Conservation (phyloP, 2,888 invertebrate genomes). For the Homarus gammarus region DNA sequence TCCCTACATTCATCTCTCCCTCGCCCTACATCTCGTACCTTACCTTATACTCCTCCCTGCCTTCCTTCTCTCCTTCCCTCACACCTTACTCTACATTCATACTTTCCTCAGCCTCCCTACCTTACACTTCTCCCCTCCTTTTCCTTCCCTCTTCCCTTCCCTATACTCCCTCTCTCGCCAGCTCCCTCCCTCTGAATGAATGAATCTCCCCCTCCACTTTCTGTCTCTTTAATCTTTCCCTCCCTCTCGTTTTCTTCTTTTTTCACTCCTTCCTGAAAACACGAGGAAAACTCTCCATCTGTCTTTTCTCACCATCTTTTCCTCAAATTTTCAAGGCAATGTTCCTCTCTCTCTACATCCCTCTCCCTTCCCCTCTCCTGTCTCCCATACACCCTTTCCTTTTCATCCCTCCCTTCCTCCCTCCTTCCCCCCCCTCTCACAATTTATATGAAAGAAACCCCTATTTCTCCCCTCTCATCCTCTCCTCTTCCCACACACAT, state of each 20-base stretch:
- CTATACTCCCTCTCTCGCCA: neutral
- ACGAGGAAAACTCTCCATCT: no score
- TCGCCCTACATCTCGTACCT: neutral
- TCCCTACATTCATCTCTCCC: neutral
- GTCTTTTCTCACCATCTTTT: no score
- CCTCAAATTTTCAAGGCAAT: no score
- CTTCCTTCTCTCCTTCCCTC: neutral
- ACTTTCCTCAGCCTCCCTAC: neutral
- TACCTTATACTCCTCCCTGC: neutral
- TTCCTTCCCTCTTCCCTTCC: neutral
- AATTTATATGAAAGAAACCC: no score
- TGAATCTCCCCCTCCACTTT: no score
- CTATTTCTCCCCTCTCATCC: neutral
- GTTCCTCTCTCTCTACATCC: neutral
- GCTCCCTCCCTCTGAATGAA: constrained; percentile 15
- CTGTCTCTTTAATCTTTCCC: no score
- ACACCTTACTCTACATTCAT: neutral
- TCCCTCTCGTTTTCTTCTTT: no score
- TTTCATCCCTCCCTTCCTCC: neutral
- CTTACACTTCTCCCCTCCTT: neutral
- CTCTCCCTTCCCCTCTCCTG: neutral
- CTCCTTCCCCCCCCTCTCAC: neutral
- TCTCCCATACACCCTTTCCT: neutral
- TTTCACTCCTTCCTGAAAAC: no score
- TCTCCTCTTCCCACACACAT: neutral